Evolutionary conservation across 1,140 invertebrate species (phyloP), one percentile per base, ranked within the genome.

Genomic region (Phocides pigmalion): DNA sequence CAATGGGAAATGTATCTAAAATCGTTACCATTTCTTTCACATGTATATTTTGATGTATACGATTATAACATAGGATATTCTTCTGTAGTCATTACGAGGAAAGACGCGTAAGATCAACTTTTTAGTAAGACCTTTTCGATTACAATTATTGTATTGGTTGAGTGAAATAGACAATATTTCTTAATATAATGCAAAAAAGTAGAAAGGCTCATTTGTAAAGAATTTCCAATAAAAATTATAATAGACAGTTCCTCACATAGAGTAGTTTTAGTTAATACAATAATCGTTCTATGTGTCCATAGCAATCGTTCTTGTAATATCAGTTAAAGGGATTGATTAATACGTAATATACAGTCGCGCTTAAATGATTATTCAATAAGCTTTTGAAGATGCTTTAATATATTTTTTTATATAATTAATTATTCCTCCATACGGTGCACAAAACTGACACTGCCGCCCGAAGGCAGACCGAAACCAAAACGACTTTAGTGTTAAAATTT

Each of bases 321-420:
- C 12, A 49, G 3, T 49, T 44, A 16, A 28, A 28, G 20, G 53
- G 39, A 44, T 58, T 32, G 22, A 44, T 58, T 42, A 32, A 58
- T 56, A 42, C 16, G n/a, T 42, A 50, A 32, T 35, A 35, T 19
- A 41, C 12, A 54, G 50, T 37, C 37, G 25, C 50, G 35, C 50
- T 50, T 42, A 54, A 39, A 32, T 54, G 47, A 46, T 44, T 50
- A 49, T 58, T 20, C 50, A 16, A 59, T 54, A 39, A 62, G 42
- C 51, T 62, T 67, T 67, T 51, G 44, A 35, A 49, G 54, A 67
- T 59, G 62, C 53, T 72, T 72, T 66, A 70, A 65, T 69, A 62
- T 64, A 50, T 50, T 28, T 58, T 68, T 59, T 53, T 37, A 17
- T 53, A 53, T 8, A 14, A 32, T 28, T 28, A 58, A 39, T 32